Percentiles rank a stretch among this genome's conserved stretches.
These are phyloP conservation scores for Neotoxoptera formosana DNA, from an alignment of 1,140 invertebrate species.

Conservation along the genomic window DNA sequence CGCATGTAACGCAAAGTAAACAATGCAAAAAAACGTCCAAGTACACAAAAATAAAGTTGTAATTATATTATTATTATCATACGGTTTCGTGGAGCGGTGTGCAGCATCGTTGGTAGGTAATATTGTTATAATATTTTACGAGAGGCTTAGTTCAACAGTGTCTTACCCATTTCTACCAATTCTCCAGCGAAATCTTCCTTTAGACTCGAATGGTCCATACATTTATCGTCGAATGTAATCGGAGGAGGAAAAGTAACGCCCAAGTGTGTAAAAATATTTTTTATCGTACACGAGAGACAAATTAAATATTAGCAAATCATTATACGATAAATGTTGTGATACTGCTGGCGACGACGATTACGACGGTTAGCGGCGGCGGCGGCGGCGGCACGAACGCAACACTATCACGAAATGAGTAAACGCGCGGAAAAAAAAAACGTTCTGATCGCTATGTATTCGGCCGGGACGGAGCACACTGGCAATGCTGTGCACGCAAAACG, in stretches of 20 bases:
- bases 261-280: no score
- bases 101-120: no score
- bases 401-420: not conserved
- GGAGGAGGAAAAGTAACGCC: not conserved
- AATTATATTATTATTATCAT: no score
- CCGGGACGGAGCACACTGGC: not conserved
- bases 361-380: no score
- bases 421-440: not conserved
- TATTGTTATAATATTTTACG: not conserved
- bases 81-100: no score
- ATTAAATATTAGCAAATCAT: no score
- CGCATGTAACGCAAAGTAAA: not conserved
- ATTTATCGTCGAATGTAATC: not conserved
- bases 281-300: no score
- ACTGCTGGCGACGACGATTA: not conserved
- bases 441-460: not conserved
- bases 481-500: not conserved
- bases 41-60: not conserved
- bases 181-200: not conserved
- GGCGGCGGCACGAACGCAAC: not conserved
- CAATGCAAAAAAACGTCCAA: not conserved
- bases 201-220: not conserved
- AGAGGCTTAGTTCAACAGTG: not conserved
- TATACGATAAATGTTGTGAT: no score
- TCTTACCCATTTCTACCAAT: constrained; percentile 34